Evolutionary conservation across 2,888 invertebrate genomes (phyloP).

Genomic region (Drosophila mayaguana): DNA sequence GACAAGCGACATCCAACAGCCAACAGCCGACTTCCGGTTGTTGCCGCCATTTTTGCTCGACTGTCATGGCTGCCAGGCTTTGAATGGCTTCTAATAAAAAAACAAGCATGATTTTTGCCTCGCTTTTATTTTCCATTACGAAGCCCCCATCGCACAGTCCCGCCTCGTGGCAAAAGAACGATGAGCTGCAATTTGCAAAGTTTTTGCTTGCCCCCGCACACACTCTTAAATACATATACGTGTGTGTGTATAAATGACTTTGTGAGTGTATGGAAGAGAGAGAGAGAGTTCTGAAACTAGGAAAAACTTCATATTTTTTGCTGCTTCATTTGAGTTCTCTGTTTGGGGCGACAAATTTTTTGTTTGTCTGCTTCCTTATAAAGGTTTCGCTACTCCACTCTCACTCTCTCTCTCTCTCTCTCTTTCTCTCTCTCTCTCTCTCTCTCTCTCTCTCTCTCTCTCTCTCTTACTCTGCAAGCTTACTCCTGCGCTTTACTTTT

Average conservation of each 20-base stretch:
- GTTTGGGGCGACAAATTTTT: constrained; percentile 62
- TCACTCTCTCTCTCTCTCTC: too few species aligned
- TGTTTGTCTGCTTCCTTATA: constrained; percentile 42
- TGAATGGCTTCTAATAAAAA: constrained; percentile 76
- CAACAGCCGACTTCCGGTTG: constrained; percentile 76
- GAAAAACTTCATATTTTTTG: constrained; percentile 72
- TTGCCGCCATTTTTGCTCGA: constrained; percentile 70
- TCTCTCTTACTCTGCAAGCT: not conserved
- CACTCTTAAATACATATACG: constrained; percentile 5
- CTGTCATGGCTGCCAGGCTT: constrained; percentile 62
- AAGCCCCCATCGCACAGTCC: not conserved
- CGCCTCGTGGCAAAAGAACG: constrained; percentile 46
- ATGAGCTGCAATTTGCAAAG: constrained; percentile 78
- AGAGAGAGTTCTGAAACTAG: constrained; percentile 28
- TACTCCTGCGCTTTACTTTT: constrained; percentile 9
- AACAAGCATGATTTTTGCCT: constrained; percentile 66
- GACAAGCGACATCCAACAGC: constrained; percentile 43
- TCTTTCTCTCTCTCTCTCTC: too few species aligned
- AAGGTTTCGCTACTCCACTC: constrained; percentile 9
- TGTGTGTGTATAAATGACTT: constrained; percentile 16
- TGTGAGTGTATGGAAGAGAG: constrained; percentile 9
- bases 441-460: too few species aligned
- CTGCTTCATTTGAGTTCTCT: constrained; percentile 65
- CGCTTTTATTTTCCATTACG: constrained; percentile 76
- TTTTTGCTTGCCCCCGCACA: constrained; percentile 62